Evolutionary conservation across 1,140 invertebrate genomes (phyloP).

Genomic region (Cardiocondyla obscurior): DNA sequence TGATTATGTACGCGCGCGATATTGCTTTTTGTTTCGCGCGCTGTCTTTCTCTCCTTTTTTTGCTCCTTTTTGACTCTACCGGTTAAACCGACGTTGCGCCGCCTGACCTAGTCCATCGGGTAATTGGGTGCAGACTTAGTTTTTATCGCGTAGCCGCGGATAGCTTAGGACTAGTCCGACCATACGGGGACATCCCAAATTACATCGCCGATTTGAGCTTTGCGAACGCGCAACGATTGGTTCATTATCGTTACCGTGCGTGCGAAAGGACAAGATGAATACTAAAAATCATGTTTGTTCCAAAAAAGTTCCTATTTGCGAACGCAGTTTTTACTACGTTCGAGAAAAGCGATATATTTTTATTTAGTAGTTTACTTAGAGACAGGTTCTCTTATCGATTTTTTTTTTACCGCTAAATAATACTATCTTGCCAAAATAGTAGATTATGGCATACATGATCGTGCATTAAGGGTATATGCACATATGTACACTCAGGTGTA

Average conservation of each 20-base stretch:
- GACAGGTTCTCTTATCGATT: constrained; percentile 67
- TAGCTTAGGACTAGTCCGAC: constrained; percentile 63
- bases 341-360: constrained; percentile 63
- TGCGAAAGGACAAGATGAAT: constrained; percentile 48
- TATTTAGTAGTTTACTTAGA: constrained; percentile 69
- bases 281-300: constrained; percentile 58
- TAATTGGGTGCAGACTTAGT: constrained; percentile 69
- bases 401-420: constrained; percentile 66
- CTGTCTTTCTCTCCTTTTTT: constrained; percentile 44
- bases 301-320: constrained; percentile 63
- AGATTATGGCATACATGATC: constrained; percentile 46
- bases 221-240: constrained; percentile 64
- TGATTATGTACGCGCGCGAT: background rate
- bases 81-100: constrained; percentile 67
- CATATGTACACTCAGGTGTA: background rate
- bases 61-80: constrained; percentile 70
- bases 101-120: constrained; percentile 55
- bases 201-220: constrained; percentile 52
- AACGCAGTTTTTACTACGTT: constrained; percentile 61
- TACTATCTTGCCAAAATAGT: constrained; percentile 58
- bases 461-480: constrained; percentile 51
- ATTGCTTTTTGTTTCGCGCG: constrained; percentile 37
- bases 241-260: constrained; percentile 68
- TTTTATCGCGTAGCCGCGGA: constrained; percentile 69
- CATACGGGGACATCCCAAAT: constrained; percentile 56